Evolutionary conservation across 2,113 vertebrate species (phyloP).

Genomic region (Haemorhous mexicanus): DNA sequence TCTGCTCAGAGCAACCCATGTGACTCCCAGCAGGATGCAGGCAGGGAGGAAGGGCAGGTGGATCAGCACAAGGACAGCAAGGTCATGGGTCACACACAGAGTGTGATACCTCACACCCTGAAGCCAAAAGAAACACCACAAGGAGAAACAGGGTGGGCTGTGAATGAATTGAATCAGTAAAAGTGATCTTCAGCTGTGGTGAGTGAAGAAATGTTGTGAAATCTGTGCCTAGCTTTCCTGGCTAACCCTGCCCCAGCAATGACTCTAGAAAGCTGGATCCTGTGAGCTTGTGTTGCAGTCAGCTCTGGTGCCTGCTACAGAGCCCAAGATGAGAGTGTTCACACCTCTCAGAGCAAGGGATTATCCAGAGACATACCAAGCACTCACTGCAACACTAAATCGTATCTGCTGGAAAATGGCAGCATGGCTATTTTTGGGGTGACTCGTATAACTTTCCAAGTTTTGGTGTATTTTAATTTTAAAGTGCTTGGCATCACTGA

Average conservation of each 20-base stretch:
- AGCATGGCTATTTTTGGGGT: background rate
- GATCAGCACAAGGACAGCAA: background rate
- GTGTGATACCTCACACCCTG: background rate
- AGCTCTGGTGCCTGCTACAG: background rate
- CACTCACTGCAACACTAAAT: background rate
- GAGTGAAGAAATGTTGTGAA: background rate
- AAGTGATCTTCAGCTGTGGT: background rate
- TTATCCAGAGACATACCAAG: background rate
- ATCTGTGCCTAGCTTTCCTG: background rate
- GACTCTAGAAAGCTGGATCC: background rate
- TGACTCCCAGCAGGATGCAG: background rate
- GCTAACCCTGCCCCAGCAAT: background rate
- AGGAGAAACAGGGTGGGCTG: background rate
- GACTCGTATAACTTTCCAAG: background rate
- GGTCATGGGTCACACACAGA: background rate
- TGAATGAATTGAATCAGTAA: background rate
- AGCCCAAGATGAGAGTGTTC: background rate
- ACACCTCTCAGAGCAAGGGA: background rate
- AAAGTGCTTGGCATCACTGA: background rate
- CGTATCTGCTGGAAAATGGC: background rate
- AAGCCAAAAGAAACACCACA: background rate
- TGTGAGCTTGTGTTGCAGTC: background rate
- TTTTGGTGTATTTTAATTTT: background rate
- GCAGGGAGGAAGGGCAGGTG: background rate
- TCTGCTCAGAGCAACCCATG: accelerated